Base-by-base conservation (phyloP, 2,113 vertebrate genomes). In the Thunnus maccoyii region DNA sequence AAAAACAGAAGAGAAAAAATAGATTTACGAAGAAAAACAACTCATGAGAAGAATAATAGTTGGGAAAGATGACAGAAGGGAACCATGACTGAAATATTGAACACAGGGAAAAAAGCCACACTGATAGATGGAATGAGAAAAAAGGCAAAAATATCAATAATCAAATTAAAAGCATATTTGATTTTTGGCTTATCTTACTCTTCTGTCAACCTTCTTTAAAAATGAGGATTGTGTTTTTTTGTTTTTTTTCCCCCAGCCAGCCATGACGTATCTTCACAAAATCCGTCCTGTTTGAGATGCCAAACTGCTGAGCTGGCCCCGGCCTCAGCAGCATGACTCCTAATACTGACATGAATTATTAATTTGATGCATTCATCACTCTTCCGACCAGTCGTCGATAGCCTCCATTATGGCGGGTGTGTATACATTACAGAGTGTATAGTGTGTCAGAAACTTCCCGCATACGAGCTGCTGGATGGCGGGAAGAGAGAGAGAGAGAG, bases 401-500 rank as follows among this genome's bases (percentile, higher is more conserved):
- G 76, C 75, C 76, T 88, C 88, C 87, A 89, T 94, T 94, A 87
- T 83, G 85, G 81, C 36, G 36, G 48, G 73, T 64, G 89, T 94
- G 92, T 93, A 93, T 94, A 94, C 89, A 95, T 95, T 94, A 94
- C 93, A 91, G 80, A 73, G 90, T 89, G 94, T 92, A 94, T 95
- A 94, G 88, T 83, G 92, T 95, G 93, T 94, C 93, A 77, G 84
- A 90, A 90, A 84, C 84, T 94, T 95, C 94, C 92, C 92, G 90
- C 90, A 91, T 83, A 1, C 71, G 22, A 77, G 85, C 77, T 15
- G 3, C 70, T 69, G 77, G 72, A 85, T 88, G 78, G 85, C 91
- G 92, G 92, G 92, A 91, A 93, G 88, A 81, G 73, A 69, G 78
- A 63, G 80, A 77, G 80, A 82, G 20, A 27, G 48, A 56, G 71